Conservation (phyloP, 2,888 invertebrate species). For the Dichetophora obliterata region DNA sequence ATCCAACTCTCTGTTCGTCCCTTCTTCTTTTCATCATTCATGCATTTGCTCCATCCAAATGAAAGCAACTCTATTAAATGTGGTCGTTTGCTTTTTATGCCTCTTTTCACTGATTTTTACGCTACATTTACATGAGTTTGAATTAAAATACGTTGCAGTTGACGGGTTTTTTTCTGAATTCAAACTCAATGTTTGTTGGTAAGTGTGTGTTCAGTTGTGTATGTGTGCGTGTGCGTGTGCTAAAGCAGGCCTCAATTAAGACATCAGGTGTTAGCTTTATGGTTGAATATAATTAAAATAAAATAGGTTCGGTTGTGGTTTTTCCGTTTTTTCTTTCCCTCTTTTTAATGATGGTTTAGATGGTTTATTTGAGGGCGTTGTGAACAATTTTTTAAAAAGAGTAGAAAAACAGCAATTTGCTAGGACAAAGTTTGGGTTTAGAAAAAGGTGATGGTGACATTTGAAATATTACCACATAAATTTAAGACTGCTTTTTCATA, state of each 20-base stretch:
- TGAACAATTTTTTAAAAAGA: no score
- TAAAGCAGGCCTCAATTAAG: background rate
- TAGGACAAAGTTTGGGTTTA: no score
- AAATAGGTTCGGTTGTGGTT: no score
- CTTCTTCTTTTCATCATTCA: background rate
- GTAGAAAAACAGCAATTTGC: no score
- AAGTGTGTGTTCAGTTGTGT: conserved; percentile 28
- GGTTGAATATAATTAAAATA: no score
- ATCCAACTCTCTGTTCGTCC: background rate
- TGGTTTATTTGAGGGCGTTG: background rate
- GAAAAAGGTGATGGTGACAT: no score
- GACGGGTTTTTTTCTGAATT: background rate
- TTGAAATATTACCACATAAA: no score
- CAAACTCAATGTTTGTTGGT: background rate
- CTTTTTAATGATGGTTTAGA: no score
- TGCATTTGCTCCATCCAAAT: background rate
- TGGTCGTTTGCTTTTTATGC: conserved; percentile 17
- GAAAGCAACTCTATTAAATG: conserved; percentile 5
- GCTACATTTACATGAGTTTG: conserved; percentile 2
- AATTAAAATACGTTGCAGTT: conserved; percentile 1
- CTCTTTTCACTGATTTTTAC: background rate
- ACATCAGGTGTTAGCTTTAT: background rate
- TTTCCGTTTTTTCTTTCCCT: no score
- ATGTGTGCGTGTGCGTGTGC: conserved; percentile 23
- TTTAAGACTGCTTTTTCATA: no score